These are phyloP conservation scores for Sipha maydis DNA, from an alignment of 2,888 invertebrate genomes.

Conservation along the genomic window DNA sequence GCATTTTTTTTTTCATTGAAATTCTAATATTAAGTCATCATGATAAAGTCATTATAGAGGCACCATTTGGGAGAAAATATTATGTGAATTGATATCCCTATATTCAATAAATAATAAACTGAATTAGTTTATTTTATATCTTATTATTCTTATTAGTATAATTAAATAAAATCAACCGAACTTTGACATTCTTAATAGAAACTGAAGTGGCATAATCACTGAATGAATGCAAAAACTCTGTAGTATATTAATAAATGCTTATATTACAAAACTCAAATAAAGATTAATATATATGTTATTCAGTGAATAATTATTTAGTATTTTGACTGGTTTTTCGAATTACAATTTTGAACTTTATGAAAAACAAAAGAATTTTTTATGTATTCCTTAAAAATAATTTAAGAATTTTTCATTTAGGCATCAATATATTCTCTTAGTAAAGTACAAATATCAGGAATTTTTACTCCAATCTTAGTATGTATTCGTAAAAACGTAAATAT, in stretches of 20 bases:
- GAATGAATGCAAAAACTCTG: slow-evolving; percentile 24
- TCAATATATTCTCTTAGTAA: no score
- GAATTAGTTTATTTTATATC: slow-evolving; percentile 37
- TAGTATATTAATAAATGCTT: slow-evolving; percentile 5
- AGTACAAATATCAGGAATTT: no score
- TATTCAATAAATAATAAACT: neutral
- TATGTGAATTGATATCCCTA: slow-evolving; percentile 31
- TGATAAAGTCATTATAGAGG: slow-evolving; percentile 23
- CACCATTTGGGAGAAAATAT: slow-evolving; percentile 47
- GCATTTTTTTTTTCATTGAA: slow-evolving; percentile 1
- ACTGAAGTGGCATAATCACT: slow-evolving; percentile 30
- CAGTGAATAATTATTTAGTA: neutral
- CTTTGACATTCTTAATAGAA: slow-evolving; percentile 51
- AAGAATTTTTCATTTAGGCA: no score
- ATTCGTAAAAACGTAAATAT: no score
- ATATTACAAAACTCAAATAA: slow-evolving; percentile 16
- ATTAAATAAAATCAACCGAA: slow-evolving; percentile 44
- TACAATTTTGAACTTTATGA: no score
- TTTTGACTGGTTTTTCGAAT: neutral
- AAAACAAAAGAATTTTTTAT: no score
- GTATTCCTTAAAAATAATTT: no score
- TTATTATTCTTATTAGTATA: slow-evolving; percentile 45
- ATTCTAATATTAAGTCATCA: slow-evolving; percentile 16
- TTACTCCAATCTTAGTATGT: no score
- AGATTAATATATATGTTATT: neutral